phyloP scores from a whole-genome alignment of 2,888 invertebrate genomes.

The Campoletis raptor region DNA sequence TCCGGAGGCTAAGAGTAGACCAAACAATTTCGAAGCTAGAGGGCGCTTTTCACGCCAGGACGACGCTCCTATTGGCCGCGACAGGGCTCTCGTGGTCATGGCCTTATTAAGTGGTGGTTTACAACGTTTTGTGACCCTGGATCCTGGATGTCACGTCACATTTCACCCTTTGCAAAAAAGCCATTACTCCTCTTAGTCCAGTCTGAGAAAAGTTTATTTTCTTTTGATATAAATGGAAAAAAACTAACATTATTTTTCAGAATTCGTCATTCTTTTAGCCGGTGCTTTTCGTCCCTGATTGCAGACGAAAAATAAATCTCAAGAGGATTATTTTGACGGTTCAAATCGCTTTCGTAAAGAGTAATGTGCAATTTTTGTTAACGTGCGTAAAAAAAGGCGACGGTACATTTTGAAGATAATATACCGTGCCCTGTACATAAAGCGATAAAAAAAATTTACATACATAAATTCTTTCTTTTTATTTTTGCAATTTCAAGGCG shows the following conservation, averaged over 20 bases:
- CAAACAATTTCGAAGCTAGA: conserved; percentile 22
- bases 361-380: not conserved
- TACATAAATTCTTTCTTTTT: not conserved
- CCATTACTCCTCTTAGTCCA: not conserved
- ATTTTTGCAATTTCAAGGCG: not conserved
- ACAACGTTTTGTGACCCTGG: conserved; percentile 69
- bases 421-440: not conserved
- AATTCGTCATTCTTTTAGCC: not conserved
- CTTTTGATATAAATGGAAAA: not conserved
- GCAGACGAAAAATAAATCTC: not conserved
- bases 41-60: conserved; percentile 43
- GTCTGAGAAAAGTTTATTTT: not conserved
- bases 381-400: not conserved
- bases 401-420: not conserved
- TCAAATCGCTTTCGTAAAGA: not conserved
- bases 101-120: conserved; percentile 82
- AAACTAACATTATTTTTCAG: not conserved
- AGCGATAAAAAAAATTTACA: conserved; percentile 2
- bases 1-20: conserved; percentile 19
- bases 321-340: not conserved
- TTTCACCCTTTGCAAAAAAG: not conserved
- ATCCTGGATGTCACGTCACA: not conserved
- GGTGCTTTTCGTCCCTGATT: not conserved
- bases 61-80: conserved; percentile 33
- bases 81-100: conserved; percentile 76